A percentile compares a stretch with the other conserved stretches of the same genome.
Evolutionary conservation across 2,888 invertebrate genomes (phyloP).

Genomic region (Prosapia bicincta): DNA sequence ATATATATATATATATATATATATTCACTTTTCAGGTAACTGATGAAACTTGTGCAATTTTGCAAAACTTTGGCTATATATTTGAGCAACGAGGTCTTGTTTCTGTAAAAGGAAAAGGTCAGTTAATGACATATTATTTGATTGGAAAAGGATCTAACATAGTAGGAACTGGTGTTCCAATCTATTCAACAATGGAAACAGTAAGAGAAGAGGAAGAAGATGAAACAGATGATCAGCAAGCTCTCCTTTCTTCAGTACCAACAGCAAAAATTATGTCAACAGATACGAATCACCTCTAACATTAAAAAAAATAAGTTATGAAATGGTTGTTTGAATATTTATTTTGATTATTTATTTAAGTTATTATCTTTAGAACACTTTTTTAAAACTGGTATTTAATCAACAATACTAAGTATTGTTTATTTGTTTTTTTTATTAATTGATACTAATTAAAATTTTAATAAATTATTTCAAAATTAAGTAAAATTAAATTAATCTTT

Average conservation of each 20-base stretch:
- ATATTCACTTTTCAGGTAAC: slow-evolving; percentile 88
- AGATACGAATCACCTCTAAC: not conserved
- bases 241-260: slow-evolving; percentile 7
- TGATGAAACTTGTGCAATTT: slow-evolving; percentile 87
- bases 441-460: too few species aligned
- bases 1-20: too few species aligned
- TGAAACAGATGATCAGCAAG: slow-evolving; percentile 28
- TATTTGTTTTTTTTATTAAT: too few species aligned
- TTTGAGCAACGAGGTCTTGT: slow-evolving; percentile 94
- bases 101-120: slow-evolving; percentile 95
- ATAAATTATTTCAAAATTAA: too few species aligned
- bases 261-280: not conserved
- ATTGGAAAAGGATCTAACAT: slow-evolving; percentile 49
- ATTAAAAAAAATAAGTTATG: not conserved
- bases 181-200: slow-evolving; percentile 36
- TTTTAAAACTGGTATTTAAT: not conserved
- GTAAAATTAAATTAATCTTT: too few species aligned
- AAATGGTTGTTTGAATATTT: too few species aligned
- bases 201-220: slow-evolving; percentile 38
- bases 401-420: too few species aligned
- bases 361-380: not conserved
- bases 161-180: slow-evolving; percentile 7
- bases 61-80: slow-evolving; percentile 84
- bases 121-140: slow-evolving; percentile 92
- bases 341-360: not conserved